These are phyloP conservation scores for Suricata suricatta DNA, from an alignment of 2,113 vertebrate species.

Conservation along the genomic window DNA sequence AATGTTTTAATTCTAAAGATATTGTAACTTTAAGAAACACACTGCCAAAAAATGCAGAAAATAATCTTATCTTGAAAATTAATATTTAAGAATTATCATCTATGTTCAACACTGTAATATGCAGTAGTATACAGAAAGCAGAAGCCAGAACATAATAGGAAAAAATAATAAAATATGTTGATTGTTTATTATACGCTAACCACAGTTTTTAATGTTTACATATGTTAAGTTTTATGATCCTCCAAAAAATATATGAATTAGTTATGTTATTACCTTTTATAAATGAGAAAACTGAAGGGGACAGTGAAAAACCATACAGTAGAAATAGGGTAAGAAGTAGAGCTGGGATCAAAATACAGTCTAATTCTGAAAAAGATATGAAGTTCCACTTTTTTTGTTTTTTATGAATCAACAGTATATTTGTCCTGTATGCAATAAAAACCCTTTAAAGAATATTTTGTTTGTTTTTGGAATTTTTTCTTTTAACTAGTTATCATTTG, in stretches of 20 bases:
- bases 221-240: neutral
- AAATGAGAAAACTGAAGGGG: neutral
- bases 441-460: neutral
- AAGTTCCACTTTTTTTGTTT: neutral
- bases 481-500: neutral
- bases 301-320: neutral
- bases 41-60: neutral
- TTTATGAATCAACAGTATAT: neutral
- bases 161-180: neutral
- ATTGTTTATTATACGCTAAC: neutral
- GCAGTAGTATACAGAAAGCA: neutral
- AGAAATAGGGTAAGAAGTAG: neutral
- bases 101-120: neutral
- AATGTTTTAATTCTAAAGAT: neutral
- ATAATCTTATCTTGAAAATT: neutral
- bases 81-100: neutral
- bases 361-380: neutral
- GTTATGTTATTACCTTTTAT: neutral
- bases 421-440: neutral
- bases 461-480: neutral
- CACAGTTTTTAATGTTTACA: neutral
- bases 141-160: neutral
- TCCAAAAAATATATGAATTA: neutral
- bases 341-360: neutral
- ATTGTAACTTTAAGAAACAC: neutral